Evolutionary conservation across 2,888 invertebrate species (phyloP).

Genomic region (Rotaria sp.): DNA sequence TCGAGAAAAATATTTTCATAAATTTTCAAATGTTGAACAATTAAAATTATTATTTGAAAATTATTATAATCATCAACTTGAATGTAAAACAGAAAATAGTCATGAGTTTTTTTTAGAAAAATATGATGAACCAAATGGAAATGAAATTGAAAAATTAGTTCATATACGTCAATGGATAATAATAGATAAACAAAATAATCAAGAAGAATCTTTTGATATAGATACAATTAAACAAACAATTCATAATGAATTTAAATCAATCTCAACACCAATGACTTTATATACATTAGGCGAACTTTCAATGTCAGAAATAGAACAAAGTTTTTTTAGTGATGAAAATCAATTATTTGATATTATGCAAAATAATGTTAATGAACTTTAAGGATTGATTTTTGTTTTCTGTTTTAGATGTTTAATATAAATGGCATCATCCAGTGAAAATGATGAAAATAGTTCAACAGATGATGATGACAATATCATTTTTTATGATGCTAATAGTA

Average conservation of each 20-base stretch:
- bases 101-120: neutral
- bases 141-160: constrained; percentile 14
- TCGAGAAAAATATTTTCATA: constrained; percentile 3
- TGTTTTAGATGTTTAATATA: neutral
- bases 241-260: neutral
- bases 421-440: constrained; percentile 4
- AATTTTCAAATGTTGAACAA: neutral
- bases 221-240: neutral
- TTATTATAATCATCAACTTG: neutral
- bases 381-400: neutral
- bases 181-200: neutral
- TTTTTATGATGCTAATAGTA: constrained; percentile 5
- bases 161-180: neutral
- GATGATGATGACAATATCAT: neutral
- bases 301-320: neutral
- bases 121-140: neutral
- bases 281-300: neutral
- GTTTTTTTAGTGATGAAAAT: neutral
- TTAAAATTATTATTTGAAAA: neutral
- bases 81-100: constrained; percentile 19
- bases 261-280: neutral
- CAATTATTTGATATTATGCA: neutral
- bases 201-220: neutral
- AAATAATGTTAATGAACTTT: neutral
- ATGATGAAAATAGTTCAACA: neutral